These are phyloP conservation scores for Eulemur coronatus DNA, from an alignment of 2,797 vertebrate genomes.

Conservation along the genomic window DNA sequence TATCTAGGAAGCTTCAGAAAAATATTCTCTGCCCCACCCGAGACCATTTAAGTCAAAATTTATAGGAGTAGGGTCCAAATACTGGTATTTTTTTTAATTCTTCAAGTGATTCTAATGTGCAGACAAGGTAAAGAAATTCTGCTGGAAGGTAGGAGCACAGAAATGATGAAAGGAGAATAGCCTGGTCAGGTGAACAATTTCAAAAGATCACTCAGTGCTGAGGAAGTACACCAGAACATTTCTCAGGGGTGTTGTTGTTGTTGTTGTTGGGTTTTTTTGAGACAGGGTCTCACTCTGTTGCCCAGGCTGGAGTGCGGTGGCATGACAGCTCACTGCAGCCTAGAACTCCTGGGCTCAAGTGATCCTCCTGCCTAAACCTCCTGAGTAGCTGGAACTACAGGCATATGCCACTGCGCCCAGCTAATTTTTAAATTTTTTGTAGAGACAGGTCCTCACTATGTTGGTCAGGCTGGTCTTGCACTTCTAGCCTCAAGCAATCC, in stretches of 20 bases:
- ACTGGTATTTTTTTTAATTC: conserved; percentile 14
- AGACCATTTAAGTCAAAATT: background rate
- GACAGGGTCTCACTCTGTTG: background rate
- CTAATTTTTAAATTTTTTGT: background rate
- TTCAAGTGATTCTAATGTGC: background rate
- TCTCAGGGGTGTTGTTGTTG: no score
- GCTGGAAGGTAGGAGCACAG: background rate
- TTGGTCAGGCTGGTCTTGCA: background rate
- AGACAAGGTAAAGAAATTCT: conserved; percentile 39
- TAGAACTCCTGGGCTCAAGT: background rate
- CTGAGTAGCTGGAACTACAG: background rate
- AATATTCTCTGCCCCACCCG: background rate
- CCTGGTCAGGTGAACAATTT: background rate
- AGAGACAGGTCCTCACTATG: background rate
- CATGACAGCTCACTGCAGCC: background rate
- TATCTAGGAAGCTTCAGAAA: background rate
- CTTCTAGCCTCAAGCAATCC: background rate
- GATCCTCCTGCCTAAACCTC: background rate
- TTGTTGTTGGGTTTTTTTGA: no score
- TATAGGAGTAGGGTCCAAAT: background rate
- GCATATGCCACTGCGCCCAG: background rate
- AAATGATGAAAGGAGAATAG: conserved; percentile 1
- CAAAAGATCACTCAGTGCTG: background rate
- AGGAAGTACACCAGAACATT: background rate
- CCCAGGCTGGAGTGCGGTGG: background rate